Conservation (phyloP, 2,113 vertebrate genomes). For the Thalassarche chlororhynchos region DNA sequence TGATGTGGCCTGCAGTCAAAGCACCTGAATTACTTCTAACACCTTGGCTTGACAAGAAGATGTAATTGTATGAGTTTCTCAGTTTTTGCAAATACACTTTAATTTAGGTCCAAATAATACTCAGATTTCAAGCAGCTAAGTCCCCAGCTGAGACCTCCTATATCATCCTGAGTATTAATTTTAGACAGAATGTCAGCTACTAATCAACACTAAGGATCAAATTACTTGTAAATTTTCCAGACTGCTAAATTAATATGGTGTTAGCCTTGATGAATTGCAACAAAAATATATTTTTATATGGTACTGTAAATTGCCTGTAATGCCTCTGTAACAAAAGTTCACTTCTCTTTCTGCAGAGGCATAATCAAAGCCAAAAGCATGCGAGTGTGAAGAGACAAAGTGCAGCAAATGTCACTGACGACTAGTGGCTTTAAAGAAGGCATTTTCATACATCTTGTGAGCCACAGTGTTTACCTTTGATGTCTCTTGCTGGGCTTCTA, state of each 20-base stretch:
- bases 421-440: background rate
- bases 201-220: slow-evolving; percentile 27
- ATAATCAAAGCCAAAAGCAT: background rate
- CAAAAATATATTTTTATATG: background rate
- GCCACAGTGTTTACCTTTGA: background rate
- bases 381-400: background rate
- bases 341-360: background rate
- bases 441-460: background rate
- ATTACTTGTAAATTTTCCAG: slow-evolving; percentile 16
- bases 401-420: background rate
- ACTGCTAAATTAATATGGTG: slow-evolving; percentile 2
- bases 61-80: background rate
- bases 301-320: background rate
- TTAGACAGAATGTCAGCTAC: slow-evolving; percentile 28
- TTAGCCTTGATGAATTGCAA: background rate
- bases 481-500: background rate
- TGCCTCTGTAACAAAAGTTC: background rate
- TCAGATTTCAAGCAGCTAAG: slow-evolving; percentile 21
- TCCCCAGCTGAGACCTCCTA: background rate
- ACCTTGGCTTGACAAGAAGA: background rate
- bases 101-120: slow-evolving; percentile 8
- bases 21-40: background rate
- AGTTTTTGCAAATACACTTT: background rate
- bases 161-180: background rate
- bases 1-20: background rate